Evolutionary conservation across 2,113 vertebrate genomes (phyloP).

Genomic region (Macquaria ambigua): DNA sequence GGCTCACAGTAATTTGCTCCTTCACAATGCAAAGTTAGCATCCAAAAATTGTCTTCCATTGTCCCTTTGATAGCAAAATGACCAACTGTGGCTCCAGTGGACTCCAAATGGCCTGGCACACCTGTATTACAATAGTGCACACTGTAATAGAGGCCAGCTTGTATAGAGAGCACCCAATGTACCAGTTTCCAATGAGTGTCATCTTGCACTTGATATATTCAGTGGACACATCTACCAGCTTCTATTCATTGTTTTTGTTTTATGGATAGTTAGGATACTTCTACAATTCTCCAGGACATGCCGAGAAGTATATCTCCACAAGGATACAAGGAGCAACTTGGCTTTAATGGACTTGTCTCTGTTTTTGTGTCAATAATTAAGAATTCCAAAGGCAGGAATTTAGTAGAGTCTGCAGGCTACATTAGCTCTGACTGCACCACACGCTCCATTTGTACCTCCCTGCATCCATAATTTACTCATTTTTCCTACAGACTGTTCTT

Average conservation of each 20-base stretch:
- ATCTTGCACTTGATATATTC: neutral
- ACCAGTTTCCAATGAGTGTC: neutral
- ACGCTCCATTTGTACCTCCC: slow-evolving; percentile 60
- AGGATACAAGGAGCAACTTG: slow-evolving; percentile 21
- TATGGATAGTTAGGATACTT: neutral
- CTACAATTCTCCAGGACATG: neutral
- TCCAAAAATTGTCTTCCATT: neutral
- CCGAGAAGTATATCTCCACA: neutral
- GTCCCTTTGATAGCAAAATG: neutral
- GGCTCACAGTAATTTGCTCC: neutral
- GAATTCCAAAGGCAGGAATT: slow-evolving; percentile 59
- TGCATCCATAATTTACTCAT: slow-evolving; percentile 72
- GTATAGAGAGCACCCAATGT: neutral
- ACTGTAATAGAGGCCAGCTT: neutral
- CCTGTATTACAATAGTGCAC: neutral
- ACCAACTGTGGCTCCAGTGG: neutral
- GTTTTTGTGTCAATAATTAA: slow-evolving; percentile 58
- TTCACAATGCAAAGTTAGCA: neutral
- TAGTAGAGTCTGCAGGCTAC: slow-evolving; percentile 58
- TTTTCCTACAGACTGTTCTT: slow-evolving; percentile 40
- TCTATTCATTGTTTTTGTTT: neutral
- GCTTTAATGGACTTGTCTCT: slow-evolving; percentile 61
- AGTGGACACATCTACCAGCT: neutral
- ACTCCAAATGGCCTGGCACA: neutral
- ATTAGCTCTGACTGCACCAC: slow-evolving; percentile 63